Percentiles rank a stretch among this genome's conserved stretches.
Evolutionary conservation across 1,140 invertebrate species (phyloP).

Genomic region (Macrostomum lignano): DNA sequence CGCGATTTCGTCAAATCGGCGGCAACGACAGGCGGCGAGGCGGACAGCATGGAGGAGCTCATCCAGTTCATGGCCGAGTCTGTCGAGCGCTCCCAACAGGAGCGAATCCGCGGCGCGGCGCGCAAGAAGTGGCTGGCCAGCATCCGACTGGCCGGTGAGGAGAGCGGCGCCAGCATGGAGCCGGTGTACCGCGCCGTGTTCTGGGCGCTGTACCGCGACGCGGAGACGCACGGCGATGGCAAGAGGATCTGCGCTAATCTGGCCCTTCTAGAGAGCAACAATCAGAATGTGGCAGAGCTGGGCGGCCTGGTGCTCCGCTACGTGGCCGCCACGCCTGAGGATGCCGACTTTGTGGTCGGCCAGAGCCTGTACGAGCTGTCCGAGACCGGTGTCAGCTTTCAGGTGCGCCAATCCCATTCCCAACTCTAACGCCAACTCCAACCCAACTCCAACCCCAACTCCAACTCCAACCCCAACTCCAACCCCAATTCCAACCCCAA

Average conservation of each 20-base stretch:
- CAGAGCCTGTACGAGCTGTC: constrained; percentile 15
- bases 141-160: constrained; percentile 16
- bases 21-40: constrained; percentile 13
- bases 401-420: no score
- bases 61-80: constrained; percentile 18
- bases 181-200: constrained; percentile 23
- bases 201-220: constrained; percentile 23
- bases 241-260: constrained; percentile 23
- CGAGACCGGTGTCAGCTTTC: no score
- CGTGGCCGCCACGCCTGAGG: constrained; percentile 20
- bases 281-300: constrained; percentile 10
- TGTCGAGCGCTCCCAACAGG: constrained; percentile 21
- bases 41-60: constrained; percentile 15
- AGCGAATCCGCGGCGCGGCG: constrained; percentile 21
- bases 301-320: constrained; percentile 17
- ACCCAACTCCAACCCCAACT: no score
- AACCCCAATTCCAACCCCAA: no score
- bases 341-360: constrained; percentile 19
- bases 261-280: constrained; percentile 17
- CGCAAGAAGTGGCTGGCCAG: constrained; percentile 26
- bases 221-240: constrained; percentile 21
- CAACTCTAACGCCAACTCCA: no score
- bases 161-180: constrained; percentile 19
- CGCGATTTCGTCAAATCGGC: constrained; percentile 14
- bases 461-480: no score